Conservation (phyloP, 2,113 vertebrate genomes). For the Saimiri boliviensis region DNA sequence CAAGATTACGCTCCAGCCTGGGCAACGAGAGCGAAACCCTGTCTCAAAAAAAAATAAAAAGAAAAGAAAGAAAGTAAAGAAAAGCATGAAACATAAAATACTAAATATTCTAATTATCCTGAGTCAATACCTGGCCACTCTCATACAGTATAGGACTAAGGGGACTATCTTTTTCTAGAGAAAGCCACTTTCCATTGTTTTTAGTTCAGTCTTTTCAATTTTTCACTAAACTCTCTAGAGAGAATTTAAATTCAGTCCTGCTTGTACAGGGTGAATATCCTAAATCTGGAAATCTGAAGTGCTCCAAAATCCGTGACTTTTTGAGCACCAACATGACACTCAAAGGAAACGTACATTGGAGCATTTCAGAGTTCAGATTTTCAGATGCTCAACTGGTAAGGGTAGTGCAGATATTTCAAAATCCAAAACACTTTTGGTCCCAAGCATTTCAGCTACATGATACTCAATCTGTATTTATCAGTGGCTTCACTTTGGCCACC, state of each 20-base stretch:
- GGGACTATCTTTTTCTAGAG: neutral
- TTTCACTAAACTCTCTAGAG: neutral
- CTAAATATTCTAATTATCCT: neutral
- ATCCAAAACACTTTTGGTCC: neutral
- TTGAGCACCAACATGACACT: neutral
- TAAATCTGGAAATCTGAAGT: neutral
- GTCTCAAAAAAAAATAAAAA: too few species aligned
- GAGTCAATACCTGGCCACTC: neutral
- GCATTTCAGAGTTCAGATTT: neutral
- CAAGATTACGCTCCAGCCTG: too few species aligned
- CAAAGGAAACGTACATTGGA: neutral
- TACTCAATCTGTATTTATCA: neutral
- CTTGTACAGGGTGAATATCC: neutral
- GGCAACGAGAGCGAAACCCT: too few species aligned
- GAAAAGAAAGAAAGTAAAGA: neutral
- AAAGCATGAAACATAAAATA: conserved; percentile 22
- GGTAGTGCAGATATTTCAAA: neutral
- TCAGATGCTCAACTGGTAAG: neutral
- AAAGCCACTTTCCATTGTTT: neutral
- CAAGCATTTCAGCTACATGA: neutral
- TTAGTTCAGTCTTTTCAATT: neutral
- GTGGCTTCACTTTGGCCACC: neutral
- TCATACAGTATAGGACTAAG: neutral
- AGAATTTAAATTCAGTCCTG: conserved; percentile 25
- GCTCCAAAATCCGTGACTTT: neutral